A percentile compares a stretch with the other conserved stretches of the same genome.
Evolutionary conservation across 2,797 vertebrate genomes (phyloP).

Genomic region (Centroberyx gerrardi): DNA sequence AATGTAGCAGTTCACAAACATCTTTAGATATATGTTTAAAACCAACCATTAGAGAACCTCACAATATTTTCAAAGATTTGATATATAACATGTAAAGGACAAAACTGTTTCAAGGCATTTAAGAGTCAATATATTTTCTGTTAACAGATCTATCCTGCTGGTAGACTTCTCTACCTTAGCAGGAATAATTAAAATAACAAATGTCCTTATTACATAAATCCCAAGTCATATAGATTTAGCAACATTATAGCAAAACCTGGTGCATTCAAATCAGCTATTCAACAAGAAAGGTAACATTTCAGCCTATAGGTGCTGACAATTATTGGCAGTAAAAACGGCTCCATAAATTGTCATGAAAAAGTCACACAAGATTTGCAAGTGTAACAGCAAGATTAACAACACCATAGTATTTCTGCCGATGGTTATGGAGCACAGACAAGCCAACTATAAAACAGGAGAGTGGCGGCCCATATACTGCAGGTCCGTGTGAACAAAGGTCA

Average conservation of each 20-base stretch:
- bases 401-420: not conserved
- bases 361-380: too few relatives aligned
- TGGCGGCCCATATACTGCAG: slow-evolving; percentile 3
- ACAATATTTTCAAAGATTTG: too few relatives aligned
- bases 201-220: not conserved
- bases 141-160: not conserved
- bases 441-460: slow-evolving; percentile 5
- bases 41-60: too few relatives aligned
- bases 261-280: not conserved
- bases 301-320: not conserved
- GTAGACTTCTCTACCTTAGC: not conserved
- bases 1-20: too few relatives aligned
- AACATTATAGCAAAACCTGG: not conserved
- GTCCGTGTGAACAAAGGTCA: slow-evolving; percentile 50
- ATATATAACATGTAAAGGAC: too few relatives aligned
- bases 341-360: not conserved
- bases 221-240: not conserved
- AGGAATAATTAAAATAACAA: not conserved
- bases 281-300: too few relatives aligned
- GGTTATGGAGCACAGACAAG: slow-evolving; percentile 13
- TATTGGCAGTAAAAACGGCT: not conserved
- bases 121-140: too few relatives aligned
- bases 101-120: too few relatives aligned
- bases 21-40: too few relatives aligned
- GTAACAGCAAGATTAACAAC: too few relatives aligned